phyloP scores from a whole-genome alignment of 1,140 invertebrate genomes.

The Aphis gossypii region DNA sequence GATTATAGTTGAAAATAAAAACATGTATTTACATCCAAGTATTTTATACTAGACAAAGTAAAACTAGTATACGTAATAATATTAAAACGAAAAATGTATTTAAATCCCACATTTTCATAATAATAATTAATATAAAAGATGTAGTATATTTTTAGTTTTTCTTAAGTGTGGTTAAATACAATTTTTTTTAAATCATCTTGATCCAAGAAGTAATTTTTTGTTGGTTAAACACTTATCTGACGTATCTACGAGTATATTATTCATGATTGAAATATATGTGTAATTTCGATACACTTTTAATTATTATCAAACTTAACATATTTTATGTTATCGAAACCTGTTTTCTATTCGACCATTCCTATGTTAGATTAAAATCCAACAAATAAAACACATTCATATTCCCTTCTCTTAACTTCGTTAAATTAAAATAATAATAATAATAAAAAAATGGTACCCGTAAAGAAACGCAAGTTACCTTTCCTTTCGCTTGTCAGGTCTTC shows the following conservation, averaged over 20 bases:
- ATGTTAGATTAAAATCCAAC: conserved; percentile 12
- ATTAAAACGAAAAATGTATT: no score
- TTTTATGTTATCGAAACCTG: background rate
- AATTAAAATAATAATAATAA: conserved; percentile 45
- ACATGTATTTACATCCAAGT: background rate
- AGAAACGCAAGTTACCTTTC: conserved; percentile 40
- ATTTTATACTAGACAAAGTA: background rate
- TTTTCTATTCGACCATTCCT: conserved; percentile 22
- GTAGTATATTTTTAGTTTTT: background rate
- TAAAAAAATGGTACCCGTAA: conserved; percentile 12
- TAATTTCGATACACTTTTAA: background rate
- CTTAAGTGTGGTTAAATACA: background rate
- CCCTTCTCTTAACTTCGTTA: conserved; percentile 34
- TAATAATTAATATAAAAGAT: background rate
- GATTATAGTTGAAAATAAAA: background rate
- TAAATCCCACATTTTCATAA: background rate
- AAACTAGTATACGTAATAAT: background rate
- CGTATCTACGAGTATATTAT: background rate
- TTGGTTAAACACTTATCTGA: background rate
- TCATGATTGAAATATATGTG: background rate
- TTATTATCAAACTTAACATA: conserved; percentile 6
- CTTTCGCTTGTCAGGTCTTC: conserved; percentile 48
- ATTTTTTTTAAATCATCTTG: background rate
- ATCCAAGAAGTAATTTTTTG: background rate
- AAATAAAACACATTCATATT: conserved; percentile 42